Evolutionary conservation across 2,888 invertebrate genomes (phyloP).

Genomic region (Agrotis ipsilon): DNA sequence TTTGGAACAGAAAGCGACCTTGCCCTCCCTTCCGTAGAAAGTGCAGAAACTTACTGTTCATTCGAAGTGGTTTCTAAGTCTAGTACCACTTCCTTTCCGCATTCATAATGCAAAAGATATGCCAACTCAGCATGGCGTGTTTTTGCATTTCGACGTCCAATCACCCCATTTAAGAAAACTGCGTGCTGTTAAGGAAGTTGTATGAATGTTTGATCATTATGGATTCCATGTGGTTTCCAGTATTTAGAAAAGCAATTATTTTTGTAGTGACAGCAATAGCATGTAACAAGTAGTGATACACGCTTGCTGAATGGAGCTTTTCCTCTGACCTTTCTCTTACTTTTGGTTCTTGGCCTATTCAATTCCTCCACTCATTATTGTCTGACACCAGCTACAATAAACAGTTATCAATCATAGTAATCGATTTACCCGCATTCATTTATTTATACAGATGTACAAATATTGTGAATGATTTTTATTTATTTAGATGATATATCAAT

Average conservation of each 20-base stretch:
- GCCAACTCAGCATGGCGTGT: slow-evolving; percentile 4
- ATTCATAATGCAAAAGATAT: slow-evolving; percentile 16
- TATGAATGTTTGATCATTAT: slow-evolving; percentile 22
- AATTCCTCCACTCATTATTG: not conserved
- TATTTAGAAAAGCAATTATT: not conserved
- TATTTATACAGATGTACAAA: slow-evolving; percentile 39
- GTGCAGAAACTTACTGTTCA: slow-evolving; percentile 20
- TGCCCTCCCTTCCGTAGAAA: slow-evolving; percentile 15
- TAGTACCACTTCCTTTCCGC: slow-evolving; percentile 24
- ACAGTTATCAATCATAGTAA: slow-evolving; percentile 15
- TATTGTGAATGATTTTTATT: slow-evolving; percentile 26
- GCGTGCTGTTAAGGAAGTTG: slow-evolving; percentile 9
- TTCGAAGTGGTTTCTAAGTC: not conserved
- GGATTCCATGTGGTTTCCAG: slow-evolving; percentile 6
- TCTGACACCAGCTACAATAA: not conserved
- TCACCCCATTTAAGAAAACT: slow-evolving; percentile 25
- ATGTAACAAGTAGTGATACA: slow-evolving; percentile 1
- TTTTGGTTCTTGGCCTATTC: not conserved
- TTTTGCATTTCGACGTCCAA: slow-evolving; percentile 11
- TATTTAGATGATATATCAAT: slow-evolving; percentile 4
- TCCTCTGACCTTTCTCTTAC: not conserved
- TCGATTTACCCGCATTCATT: not conserved
- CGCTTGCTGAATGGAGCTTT: not conserved
- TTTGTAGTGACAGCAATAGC: not conserved
- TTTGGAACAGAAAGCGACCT: slow-evolving; percentile 23